Evolutionary conservation across 2,797 vertebrate genomes (phyloP), one percentile per base, ranked within the genome.

Genomic region (Clarias platycephalus): DNA sequence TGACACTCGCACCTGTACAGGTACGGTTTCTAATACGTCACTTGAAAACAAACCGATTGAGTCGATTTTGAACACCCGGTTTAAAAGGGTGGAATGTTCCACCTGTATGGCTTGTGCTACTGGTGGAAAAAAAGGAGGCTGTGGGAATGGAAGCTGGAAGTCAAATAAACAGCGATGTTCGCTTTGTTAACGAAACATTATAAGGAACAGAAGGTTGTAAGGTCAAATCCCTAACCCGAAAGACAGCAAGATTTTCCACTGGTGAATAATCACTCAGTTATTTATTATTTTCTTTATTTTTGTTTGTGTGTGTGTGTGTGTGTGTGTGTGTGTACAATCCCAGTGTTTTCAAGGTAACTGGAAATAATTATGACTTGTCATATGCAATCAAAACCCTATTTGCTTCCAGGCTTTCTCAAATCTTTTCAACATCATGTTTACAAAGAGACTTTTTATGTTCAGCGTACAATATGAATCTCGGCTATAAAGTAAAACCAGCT

Each of bases 1-100:
- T 0, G 95, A 97, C 0, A 92, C 93, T 2, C 95, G 88, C 53
- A 92, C 90, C 49, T 98, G 97, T 22, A 83, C 94, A 60, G 92
- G 90, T 86, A 82, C 3, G 9, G 9, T 9, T 18, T 67, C 70
- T 63, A 24, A 34, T 44, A 58, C 53, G 34, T 53, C 7, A 26
- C 53, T 44, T 10, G 8, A 20, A 9, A 44, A 20, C 15, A 63
- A 55, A 15, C 62, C 12, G n/a, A 63, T 40, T 26, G 37, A 4
- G 26, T 49, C 1, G 7, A 66, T 4, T 12, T 4, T 58, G 57
- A 10, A 16, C 53, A 20, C 24, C 10, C 13, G 44, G 49, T 3
- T 44, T 44, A 75, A 55, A 75, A 75, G 18, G 6, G 5, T 12
- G 40, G 24, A 24, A 62, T 62, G 60, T 64, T 64, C 28, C 75